A percentile compares a stretch with the other conserved stretches of the same genome.
Evolutionary conservation across 2,888 invertebrate species (phyloP).

Genomic region (Clunio marinus): DNA sequence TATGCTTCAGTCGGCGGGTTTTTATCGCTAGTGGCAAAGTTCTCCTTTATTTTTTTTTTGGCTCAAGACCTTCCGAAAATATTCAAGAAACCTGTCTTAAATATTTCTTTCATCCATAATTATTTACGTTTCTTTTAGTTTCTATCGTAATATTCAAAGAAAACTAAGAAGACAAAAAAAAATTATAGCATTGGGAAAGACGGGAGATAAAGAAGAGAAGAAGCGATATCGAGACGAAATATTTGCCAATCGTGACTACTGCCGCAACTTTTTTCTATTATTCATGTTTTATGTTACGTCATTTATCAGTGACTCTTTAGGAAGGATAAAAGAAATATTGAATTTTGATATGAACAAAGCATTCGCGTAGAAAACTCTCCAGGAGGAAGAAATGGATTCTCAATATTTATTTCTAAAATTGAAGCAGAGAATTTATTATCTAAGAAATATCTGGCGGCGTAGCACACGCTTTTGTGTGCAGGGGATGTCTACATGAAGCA

Average conservation of each 20-base stretch:
- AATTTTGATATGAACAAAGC: background rate
- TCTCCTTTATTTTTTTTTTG: too few species aligned
- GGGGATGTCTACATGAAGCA: background rate
- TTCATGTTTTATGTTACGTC: too few species aligned
- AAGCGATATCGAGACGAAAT: background rate
- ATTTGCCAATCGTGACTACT: background rate
- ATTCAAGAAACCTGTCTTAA: conserved; percentile 31
- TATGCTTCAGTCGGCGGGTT: too few species aligned
- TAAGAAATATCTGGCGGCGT: background rate
- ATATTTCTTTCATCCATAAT: conserved; percentile 3
- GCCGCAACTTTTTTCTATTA: too few species aligned
- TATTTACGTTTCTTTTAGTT: conserved; percentile 14
- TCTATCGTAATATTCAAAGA: background rate
- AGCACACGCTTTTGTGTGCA: background rate
- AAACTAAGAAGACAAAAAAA: background rate
- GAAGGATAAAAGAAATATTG: background rate
- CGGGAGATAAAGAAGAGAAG: too few species aligned
- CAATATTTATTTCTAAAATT: background rate
- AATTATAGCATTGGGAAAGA: background rate
- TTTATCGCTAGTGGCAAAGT: too few species aligned
- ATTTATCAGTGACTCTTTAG: background rate
- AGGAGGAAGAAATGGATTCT: background rate
- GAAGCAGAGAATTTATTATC: too few species aligned
- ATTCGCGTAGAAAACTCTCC: too few species aligned
- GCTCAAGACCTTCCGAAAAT: background rate